Evolutionary conservation across 2,113 vertebrate genomes (phyloP), one percentile per base, ranked within the genome.

Genomic region (Meleagris gallopavo): DNA sequence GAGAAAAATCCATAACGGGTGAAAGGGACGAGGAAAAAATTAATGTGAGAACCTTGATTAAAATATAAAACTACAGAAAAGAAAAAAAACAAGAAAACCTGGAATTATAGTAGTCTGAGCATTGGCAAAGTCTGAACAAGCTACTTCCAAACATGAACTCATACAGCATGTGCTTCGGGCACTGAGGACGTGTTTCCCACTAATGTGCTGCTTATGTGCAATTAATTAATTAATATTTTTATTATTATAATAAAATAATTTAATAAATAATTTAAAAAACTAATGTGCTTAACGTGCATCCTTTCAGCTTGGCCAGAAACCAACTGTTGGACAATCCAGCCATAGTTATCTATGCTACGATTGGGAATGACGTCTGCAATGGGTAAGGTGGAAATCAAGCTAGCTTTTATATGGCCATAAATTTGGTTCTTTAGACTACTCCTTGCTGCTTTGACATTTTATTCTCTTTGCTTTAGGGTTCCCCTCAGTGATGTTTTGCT

Each of bases 301-400:
- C 43, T 97, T 94, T 58, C 54, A 98, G 98, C 86, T 87, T 98
- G 93, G 96, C 98, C 75, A 97, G 98, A 87, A 96, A 96, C 86
- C 97, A 97, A 48, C 46, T 91, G 38, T 74, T 96, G 93, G 98
- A 98, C 87, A 89, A 98, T 11, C 98, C 98, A 65, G 97, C 97
- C 86, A 75, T 98, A 8, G 96, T 98, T 36, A 77, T 97, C 82
- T 98, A 98, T 0, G 97, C 97, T 55, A 96, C 98, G 25, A 95
- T 98, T 75, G 98, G 98, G 76, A 98, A 98, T 27, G 98, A 98
- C 22, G 98, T 98, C 92, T 98, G 98, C 93, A 98, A 94, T 1
- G 70, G 93, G 98, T 98, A 96, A 97, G 97, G 69, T 46, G 14
- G 36, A 83, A 89, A 86, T 19, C 2, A 6, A 52, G 52, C 29